phyloP scores from a whole-genome alignment of 2,888 invertebrate species.

The Macrophya alboannulata region DNA sequence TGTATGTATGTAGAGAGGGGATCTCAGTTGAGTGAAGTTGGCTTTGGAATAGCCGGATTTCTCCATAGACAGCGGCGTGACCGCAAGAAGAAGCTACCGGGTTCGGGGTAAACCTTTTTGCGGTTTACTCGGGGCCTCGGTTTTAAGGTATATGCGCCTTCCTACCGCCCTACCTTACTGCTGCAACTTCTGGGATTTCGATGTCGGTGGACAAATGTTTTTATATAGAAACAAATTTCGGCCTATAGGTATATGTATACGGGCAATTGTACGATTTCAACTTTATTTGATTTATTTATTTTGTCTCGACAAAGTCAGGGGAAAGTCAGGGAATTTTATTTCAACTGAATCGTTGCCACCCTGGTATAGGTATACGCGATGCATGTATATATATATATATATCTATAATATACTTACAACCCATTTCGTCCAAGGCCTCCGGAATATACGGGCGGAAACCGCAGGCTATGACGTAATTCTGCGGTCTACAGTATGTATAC shows the following conservation, averaged over 20 bases:
- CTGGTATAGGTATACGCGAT: too few relatives aligned
- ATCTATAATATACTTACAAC: not conserved
- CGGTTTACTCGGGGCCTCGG: slow-evolving; percentile 17
- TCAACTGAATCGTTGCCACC: too few relatives aligned
- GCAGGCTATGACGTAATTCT: slow-evolving; percentile 34
- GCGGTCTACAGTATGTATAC: not conserved
- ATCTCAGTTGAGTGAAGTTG: slow-evolving; percentile 34
- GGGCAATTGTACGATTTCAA: too few relatives aligned
- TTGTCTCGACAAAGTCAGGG: too few relatives aligned
- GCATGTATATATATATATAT: not conserved
- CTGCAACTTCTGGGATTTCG: slow-evolving; percentile 1
- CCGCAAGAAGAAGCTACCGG: slow-evolving; percentile 51
- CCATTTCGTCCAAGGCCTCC: slow-evolving; percentile 16
- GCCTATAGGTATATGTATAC: too few relatives aligned
- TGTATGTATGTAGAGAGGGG: not conserved
- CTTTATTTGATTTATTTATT: too few relatives aligned
- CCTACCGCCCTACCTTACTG: not conserved
- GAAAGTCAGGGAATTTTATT: too few relatives aligned
- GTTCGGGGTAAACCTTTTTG: slow-evolving; percentile 44
- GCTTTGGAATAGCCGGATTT: slow-evolving; percentile 18
- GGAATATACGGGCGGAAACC: slow-evolving; percentile 25
- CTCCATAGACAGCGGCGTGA: slow-evolving; percentile 25
- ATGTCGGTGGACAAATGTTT: not conserved
- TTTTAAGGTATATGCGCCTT: not conserved
- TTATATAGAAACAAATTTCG: too few relatives aligned